Conservation (phyloP, 2,888 invertebrate genomes). For the Drosophila buzzatii region DNA sequence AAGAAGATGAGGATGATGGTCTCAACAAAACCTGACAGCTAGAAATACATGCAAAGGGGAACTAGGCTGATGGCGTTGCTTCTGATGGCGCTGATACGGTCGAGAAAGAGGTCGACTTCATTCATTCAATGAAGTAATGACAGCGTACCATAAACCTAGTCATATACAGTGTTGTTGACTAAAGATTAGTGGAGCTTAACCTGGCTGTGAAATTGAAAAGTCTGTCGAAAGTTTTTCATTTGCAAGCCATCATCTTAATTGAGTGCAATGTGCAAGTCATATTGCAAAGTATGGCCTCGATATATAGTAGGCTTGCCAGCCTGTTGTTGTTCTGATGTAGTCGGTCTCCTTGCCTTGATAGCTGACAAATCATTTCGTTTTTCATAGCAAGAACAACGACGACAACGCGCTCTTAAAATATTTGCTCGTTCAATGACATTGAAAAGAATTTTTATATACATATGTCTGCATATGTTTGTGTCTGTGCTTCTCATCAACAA, state of each 20-base stretch:
- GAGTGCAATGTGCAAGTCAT: constrained; percentile 52
- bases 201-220: constrained; percentile 61
- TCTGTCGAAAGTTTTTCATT: constrained; percentile 29
- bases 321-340: background rate
- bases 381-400: constrained; percentile 44
- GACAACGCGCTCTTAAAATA: constrained; percentile 65
- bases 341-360: constrained; percentile 56
- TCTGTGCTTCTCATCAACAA: constrained; percentile 29
- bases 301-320: constrained; percentile 25
- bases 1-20: constrained; percentile 28
- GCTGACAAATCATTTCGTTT: constrained; percentile 74
- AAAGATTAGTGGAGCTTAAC: constrained; percentile 54
- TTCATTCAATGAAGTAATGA: constrained; percentile 65
- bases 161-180: constrained; percentile 28
- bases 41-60: constrained; percentile 50
- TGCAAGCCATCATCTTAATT: constrained; percentile 64
- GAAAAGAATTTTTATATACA: constrained; percentile 65
- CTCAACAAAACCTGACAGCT: constrained; percentile 51
- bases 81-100: constrained; percentile 11
- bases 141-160: constrained; percentile 57
- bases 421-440: constrained; percentile 76
- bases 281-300: constrained; percentile 56
- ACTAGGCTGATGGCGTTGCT: constrained; percentile 14
- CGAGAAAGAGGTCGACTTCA: constrained; percentile 39
- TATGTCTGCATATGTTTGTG: background rate